A percentile compares a stretch with the other conserved stretches of the same genome.
These are phyloP conservation scores for Champsocephalus gunnari DNA, from an alignment of 2,797 vertebrate species.

Conservation along the genomic window DNA sequence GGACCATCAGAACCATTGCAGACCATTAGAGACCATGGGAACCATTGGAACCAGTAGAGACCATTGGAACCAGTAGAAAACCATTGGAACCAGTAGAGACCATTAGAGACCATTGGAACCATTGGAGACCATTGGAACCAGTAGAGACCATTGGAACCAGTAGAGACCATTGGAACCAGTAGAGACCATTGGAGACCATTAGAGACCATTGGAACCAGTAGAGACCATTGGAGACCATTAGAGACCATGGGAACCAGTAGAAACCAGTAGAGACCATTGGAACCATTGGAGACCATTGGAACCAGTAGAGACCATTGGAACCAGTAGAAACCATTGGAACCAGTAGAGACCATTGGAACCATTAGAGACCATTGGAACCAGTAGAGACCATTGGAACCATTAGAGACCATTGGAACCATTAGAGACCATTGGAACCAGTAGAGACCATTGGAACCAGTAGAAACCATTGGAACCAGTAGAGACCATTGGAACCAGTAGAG, in stretches of 20 bases:
- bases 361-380: background rate
- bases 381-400: conserved; percentile 12
- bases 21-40: conserved; percentile 13
- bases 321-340: no score
- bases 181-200: no score
- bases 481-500: background rate
- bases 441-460: no score
- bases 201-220: no score
- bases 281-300: conserved; percentile 14
- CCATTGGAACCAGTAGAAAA: no score
- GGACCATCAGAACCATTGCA: background rate
- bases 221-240: no score
- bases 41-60: conserved; percentile 13
- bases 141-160: conserved; percentile 12
- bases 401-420: conserved; percentile 4
- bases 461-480: no score
- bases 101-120: no score
- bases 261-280: conserved; percentile 2
- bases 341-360: no score
- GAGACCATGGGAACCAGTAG: background rate
- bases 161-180: conserved; percentile 6
- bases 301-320: no score
- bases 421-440: no score
- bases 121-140: background rate
- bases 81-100: no score